Base-by-base conservation (phyloP, 2,888 invertebrate genomes). In the Harpalus rufipes region DNA sequence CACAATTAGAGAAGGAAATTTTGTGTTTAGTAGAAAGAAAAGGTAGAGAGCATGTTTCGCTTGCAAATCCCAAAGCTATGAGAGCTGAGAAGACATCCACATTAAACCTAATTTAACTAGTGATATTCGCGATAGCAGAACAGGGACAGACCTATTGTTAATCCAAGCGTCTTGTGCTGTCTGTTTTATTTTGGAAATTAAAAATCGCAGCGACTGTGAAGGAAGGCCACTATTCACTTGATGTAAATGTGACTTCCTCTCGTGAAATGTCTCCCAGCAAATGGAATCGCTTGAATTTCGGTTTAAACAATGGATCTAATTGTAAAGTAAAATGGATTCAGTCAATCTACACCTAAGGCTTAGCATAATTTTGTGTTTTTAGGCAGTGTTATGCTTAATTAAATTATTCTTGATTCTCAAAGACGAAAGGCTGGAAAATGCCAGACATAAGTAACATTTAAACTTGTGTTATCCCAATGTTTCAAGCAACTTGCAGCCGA, bases 261-360 rank as follows among this genome's bases (percentile, higher is more conserved):
- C 68, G 18, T 81, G 65, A 61, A 68, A 56, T 65, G 68, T 81
- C 68, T 56, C 39, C 63, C 39, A 14, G 58, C 65, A 68, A 68
- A 68, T 32, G 68, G 68, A 81, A 51, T 68, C 68, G 81, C 25
- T 65, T 68, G 65, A 78, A 44, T 81, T 81, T 68, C 44, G 56
- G 14, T 68, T 81, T 14, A 68, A 65, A 81, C 81, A 81, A 65
- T 81, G 32, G 68, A 81, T 81, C 81, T 81, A 65, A 81, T 81
- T 81, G 65, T 81, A 81, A 81, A 51, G 63, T 63, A 63, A 44
- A 81, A 81, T 81, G 65, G 65, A 65, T 51, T 41, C n/a, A 81
- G 65, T 81, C 81, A 68, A 81, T 81, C 51, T 65, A 81, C 68
- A 81, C 41, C 58, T 44, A 56, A n/a, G 21, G 78, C 32, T 78